phyloP scores from a whole-genome alignment of 2,113 vertebrate species.

The Sinocyclocheilus maitianheensis region DNA sequence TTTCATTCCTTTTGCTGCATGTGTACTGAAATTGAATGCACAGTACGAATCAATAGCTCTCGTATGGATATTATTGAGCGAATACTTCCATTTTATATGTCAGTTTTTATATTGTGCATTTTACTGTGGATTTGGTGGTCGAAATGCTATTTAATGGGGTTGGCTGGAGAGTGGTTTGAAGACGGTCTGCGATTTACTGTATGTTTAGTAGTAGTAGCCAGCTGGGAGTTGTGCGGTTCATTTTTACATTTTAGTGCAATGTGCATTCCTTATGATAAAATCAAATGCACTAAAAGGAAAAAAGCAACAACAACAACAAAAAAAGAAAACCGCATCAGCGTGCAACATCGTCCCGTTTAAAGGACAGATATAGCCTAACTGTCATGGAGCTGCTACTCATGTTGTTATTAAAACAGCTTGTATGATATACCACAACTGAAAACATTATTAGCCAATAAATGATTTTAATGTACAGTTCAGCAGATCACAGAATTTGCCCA shows the following conservation, averaged over 20 bases:
- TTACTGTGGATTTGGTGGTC: neutral
- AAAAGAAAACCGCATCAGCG: neutral
- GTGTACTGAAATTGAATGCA: neutral
- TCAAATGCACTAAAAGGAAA: neutral
- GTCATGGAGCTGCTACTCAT: neutral
- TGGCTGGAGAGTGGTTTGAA: neutral
- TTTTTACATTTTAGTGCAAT: neutral
- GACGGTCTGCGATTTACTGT: neutral
- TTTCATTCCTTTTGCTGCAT: neutral
- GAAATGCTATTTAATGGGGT: neutral
- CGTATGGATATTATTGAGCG: neutral
- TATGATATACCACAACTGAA: neutral
- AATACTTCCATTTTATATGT: neutral
- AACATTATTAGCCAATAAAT: neutral
- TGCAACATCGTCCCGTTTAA: neutral
- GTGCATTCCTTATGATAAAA: neutral
- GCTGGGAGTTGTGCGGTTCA: conserved; percentile 9
- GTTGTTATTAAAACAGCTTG: neutral
- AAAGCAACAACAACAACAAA: too few relatives aligned
- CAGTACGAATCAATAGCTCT: conserved; percentile 7
- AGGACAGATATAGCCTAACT: neutral
- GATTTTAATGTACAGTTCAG: neutral
- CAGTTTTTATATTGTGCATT: neutral
- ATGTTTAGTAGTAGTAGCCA: neutral
- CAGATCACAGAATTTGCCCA: neutral